phyloP scores from a whole-genome alignment of 1,140 invertebrate genomes.

The Akabosia matsudoensis region DNA sequence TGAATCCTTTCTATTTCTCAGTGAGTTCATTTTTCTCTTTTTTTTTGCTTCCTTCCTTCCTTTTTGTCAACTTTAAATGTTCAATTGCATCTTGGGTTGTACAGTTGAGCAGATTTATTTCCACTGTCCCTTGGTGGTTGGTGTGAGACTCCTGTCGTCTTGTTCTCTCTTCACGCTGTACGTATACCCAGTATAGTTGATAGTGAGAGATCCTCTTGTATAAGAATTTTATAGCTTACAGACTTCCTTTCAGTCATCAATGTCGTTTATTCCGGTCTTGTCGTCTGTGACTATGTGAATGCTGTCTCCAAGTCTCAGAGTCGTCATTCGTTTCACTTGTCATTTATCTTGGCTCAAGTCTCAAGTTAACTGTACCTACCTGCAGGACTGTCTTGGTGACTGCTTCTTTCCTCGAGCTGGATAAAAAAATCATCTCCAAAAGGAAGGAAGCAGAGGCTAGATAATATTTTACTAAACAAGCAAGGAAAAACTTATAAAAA shows the following conservation, averaged over 20 bases:
- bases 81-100: too few species aligned
- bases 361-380: conserved; percentile 17
- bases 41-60: not conserved
- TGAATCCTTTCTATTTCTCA: not conserved
- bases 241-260: not conserved
- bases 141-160: conserved; percentile 8
- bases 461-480: not conserved
- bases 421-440: not conserved
- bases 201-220: not conserved
- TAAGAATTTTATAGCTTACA: not conserved
- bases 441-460: not conserved
- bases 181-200: not conserved
- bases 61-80: not conserved
- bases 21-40: not conserved
- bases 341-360: conserved; percentile 18
- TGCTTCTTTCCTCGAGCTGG: not conserved
- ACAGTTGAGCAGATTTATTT: conserved; percentile 6
- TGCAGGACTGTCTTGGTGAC: not conserved
- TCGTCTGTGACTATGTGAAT: conserved; percentile 13
- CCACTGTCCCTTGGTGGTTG: conserved; percentile 17
- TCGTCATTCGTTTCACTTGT: conserved; percentile 19
- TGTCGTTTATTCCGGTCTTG: conserved; percentile 1
- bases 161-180: not conserved
- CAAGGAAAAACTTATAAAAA: too few species aligned
- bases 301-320: conserved; percentile 11